phyloP scores from a whole-genome alignment of 2,797 vertebrate species.

The Phataginus tricuspis region DNA sequence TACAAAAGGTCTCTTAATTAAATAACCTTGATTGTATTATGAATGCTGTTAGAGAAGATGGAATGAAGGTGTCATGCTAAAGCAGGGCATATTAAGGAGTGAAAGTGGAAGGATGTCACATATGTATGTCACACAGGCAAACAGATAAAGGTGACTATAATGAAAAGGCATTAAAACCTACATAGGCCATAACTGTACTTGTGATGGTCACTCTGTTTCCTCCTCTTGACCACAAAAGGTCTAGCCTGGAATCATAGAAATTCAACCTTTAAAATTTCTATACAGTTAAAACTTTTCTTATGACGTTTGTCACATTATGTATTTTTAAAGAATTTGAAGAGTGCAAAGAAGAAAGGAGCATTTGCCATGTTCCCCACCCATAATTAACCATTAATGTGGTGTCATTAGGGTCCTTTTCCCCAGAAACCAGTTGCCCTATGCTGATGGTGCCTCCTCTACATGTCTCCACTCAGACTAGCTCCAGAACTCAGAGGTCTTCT shows the following conservation, averaged over 20 bases:
- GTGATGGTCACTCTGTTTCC: background rate
- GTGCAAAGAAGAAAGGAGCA: background rate
- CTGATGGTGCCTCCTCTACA: background rate
- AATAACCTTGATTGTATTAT: background rate
- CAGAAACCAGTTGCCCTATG: background rate
- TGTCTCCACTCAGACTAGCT: background rate
- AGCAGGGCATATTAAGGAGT: background rate
- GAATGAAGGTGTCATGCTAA: background rate
- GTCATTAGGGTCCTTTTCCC: background rate
- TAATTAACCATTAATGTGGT: background rate
- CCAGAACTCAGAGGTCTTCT: background rate
- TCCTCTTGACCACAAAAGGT: background rate
- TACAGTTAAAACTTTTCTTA: background rate
- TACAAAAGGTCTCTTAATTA: constrained; percentile 1
- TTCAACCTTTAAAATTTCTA: constrained; percentile 13
- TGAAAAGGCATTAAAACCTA: background rate
- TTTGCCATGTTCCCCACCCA: background rate
- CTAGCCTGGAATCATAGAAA: background rate
- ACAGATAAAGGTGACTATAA: background rate
- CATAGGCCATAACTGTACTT: background rate
- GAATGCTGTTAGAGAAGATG: background rate
- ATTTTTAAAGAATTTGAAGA: background rate
- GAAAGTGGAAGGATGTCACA: background rate
- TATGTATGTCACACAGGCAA: background rate
- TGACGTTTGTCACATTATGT: background rate